These are phyloP conservation scores for Pyrgilauda ruficollis DNA, from an alignment of 2,113 vertebrate species.

Conservation along the genomic window DNA sequence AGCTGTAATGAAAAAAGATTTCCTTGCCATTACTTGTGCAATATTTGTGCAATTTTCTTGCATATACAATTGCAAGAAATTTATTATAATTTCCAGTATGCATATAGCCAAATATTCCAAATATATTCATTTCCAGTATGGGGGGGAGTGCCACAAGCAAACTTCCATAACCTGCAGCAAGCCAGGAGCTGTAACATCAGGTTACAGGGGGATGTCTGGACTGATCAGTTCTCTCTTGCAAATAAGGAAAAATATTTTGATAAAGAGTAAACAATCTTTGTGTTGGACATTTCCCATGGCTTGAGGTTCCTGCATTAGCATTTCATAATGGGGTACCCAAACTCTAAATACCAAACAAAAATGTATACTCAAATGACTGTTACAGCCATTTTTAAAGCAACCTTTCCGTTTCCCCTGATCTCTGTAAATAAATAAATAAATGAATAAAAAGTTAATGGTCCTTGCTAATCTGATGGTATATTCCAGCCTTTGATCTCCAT, in stretches of 20 bases:
- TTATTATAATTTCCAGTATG: neutral
- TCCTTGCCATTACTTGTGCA: neutral
- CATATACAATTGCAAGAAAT: neutral
- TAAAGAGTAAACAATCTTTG: neutral
- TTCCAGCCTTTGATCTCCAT: constrained; percentile 29
- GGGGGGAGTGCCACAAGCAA: neutral
- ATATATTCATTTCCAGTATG: neutral
- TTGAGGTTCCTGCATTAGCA: neutral
- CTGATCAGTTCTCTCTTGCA: neutral
- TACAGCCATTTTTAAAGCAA: neutral
- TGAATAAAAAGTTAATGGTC: neutral
- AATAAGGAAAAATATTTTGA: neutral
- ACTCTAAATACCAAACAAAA: neutral
- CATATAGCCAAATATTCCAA: neutral
- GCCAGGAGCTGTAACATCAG: neutral
- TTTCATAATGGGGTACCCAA: neutral
- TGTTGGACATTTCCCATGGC: neutral
- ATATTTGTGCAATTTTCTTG: neutral
- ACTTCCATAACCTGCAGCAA: neutral
- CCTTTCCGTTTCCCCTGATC: neutral
- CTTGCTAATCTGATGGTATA: neutral
- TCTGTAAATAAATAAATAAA: neutral
- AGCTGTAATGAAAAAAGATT: neutral
- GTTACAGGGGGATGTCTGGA: neutral
- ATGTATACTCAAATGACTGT: neutral